These are phyloP conservation scores for Leptopilina drosophilae DNA, from an alignment of 2,888 invertebrate species.

Conservation along the genomic window DNA sequence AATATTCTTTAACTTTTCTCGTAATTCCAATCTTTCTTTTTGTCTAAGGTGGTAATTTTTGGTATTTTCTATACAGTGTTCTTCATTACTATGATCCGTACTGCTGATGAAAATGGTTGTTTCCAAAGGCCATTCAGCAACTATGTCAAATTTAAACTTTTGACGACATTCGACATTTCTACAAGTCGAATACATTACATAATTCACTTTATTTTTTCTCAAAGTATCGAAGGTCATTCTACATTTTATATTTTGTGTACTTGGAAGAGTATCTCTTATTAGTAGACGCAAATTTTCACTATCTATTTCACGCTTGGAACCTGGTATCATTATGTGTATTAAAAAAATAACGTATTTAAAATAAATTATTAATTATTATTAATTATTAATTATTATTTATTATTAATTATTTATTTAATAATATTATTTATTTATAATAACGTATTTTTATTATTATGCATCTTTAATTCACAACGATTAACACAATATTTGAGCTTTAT, in stretches of 20 bases:
- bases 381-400: too few relatives aligned
- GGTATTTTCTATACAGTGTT: not conserved
- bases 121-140: not conserved
- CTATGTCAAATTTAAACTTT: not conserved
- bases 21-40: too few relatives aligned
- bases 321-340: not conserved
- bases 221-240: not conserved
- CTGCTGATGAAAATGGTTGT: not conserved
- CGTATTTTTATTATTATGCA: too few relatives aligned
- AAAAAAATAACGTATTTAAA: too few relatives aligned
- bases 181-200: not conserved
- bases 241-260: not conserved
- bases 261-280: not conserved
- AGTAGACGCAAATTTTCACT: not conserved
- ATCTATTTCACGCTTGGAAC: not conserved
- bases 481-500: not conserved
- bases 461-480: not conserved
- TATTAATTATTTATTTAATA: too few relatives aligned
- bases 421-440: too few relatives aligned
- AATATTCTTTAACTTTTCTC: not conserved
- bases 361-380: too few relatives aligned
- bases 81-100: constrained; percentile 6
- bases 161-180: not conserved
- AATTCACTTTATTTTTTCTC: not conserved
- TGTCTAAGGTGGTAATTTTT: too few relatives aligned